Evolutionary conservation across 1,140 invertebrate species (phyloP).

Genomic region (Papilio machaon): DNA sequence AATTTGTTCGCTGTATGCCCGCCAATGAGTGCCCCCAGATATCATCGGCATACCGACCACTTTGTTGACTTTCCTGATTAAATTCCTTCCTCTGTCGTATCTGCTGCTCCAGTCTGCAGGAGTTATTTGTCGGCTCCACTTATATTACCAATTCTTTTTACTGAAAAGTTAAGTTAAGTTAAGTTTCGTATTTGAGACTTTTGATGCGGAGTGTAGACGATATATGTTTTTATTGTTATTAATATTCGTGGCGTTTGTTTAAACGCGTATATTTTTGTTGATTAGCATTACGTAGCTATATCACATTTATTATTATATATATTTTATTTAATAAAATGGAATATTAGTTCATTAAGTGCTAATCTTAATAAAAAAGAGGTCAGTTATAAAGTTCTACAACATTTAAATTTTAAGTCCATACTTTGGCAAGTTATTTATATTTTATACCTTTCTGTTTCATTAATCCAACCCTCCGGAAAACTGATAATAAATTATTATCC

Average conservation of each 20-base stretch:
- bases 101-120: slow-evolving; percentile 45
- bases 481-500: slow-evolving; percentile 71
- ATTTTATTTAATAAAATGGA: not conserved
- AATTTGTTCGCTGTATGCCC: slow-evolving; percentile 73
- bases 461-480: slow-evolving; percentile 32
- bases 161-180: no score
- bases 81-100: slow-evolving; percentile 68
- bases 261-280: not conserved
- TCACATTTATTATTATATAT: not conserved
- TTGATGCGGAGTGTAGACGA: not conserved
- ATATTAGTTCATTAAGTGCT: not conserved
- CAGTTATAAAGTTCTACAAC: not conserved
- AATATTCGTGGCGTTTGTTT: not conserved
- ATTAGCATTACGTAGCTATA: not conserved
- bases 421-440: not conserved
- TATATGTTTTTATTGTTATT: slow-evolving; percentile 23
- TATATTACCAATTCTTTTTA: slow-evolving; percentile 54
- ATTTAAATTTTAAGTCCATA: not conserved
- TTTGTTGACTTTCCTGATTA: slow-evolving; percentile 72
- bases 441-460: not conserved
- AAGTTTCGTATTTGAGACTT: not conserved
- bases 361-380: not conserved
- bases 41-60: slow-evolving; percentile 70
- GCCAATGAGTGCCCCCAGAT: slow-evolving; percentile 70
- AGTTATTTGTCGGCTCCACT: slow-evolving; percentile 55